Conservation (phyloP, 2,888 invertebrate genomes). For the Clepsis dumicolana region DNA sequence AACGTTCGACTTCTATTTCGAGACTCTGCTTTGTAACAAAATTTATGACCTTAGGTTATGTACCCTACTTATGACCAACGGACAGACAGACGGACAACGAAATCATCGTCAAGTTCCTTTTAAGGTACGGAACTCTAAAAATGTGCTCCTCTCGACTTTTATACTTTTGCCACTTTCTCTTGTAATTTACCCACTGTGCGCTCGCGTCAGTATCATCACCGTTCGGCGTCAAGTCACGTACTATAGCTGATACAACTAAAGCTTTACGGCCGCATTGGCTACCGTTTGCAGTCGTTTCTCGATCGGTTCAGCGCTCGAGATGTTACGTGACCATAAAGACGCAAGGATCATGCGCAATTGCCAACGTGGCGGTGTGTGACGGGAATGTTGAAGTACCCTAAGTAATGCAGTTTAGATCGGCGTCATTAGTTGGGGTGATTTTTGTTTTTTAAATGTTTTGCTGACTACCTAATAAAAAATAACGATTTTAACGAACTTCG, state of each 20-base stretch:
- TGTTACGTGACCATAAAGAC: constrained; percentile 62
- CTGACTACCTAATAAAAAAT: no score
- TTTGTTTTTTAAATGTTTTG: no score
- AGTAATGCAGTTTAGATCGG: background rate
- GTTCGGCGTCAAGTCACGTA: constrained; percentile 54
- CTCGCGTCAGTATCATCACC: constrained; percentile 9
- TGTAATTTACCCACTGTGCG: constrained; percentile 2
- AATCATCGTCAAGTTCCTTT: no score
- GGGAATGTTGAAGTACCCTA: constrained; percentile 16
- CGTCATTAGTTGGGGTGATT: background rate
- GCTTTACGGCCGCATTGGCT: constrained; percentile 60
- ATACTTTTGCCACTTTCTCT: no score
- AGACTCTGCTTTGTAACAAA: no score
- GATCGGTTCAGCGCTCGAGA: constrained; percentile 57
- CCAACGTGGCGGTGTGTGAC: constrained; percentile 24
- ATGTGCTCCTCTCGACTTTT: no score
- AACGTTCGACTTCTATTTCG: no score
- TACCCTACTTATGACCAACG: no score
- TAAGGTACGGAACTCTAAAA: no score
- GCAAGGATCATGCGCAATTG: constrained; percentile 29
- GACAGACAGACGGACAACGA: no score
- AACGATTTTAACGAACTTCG: no score
- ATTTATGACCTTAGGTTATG: no score
- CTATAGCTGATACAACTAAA: constrained; percentile 63
- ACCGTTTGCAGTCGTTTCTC: constrained; percentile 54